phyloP scores from a whole-genome alignment of 2,888 invertebrate species.

The Sipunculus nudus region DNA sequence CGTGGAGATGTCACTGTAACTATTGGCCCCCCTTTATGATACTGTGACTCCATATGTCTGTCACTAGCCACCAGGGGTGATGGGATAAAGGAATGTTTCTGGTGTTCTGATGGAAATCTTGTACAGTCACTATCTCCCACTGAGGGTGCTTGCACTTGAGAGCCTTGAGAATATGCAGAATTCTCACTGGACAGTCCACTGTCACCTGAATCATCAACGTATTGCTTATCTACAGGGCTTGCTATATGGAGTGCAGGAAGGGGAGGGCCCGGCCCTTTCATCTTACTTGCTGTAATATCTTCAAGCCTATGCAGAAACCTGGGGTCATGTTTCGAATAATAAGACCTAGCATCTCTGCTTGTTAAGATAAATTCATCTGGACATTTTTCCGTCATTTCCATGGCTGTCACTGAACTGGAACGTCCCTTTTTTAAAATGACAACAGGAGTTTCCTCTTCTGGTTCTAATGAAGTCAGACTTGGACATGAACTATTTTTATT shows the following conservation, averaged over 20 bases:
- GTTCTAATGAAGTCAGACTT: conserved; percentile 47
- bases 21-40: too few relatives aligned
- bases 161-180: conserved; percentile 23
- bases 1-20: too few relatives aligned
- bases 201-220: conserved; percentile 40
- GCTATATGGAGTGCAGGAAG: too few relatives aligned
- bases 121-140: too few relatives aligned
- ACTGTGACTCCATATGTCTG: too few relatives aligned
- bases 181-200: conserved; percentile 39
- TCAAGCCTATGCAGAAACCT: neutral
- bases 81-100: too few relatives aligned
- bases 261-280: conserved; percentile 7
- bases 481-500: conserved; percentile 52
- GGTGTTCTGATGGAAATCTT: too few relatives aligned
- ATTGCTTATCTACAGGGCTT: too few relatives aligned
- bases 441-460: conserved; percentile 54
- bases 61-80: too few relatives aligned
- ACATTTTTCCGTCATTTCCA: conserved; percentile 59
- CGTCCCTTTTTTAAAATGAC: conserved; percentile 60
- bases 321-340: conserved; percentile 6
- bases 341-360: neutral
- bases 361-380: conserved; percentile 48
- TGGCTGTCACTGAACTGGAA: conserved; percentile 54
- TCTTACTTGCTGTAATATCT: neutral
- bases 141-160: too few relatives aligned